Conservation (phyloP, 2,113 vertebrate species). For the Mobula birostris region DNA sequence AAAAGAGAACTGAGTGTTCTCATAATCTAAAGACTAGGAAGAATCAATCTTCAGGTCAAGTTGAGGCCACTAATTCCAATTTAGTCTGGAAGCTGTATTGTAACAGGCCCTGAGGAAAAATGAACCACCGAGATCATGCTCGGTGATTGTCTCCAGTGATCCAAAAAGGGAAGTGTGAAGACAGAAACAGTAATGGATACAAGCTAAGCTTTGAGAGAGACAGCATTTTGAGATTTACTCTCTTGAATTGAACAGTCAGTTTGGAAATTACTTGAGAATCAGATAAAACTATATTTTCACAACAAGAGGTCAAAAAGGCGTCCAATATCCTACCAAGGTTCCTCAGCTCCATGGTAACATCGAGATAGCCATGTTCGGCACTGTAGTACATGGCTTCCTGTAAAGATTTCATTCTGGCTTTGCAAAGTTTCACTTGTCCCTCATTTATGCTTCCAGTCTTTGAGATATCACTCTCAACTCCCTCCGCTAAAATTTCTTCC, state of each 20-base stretch:
- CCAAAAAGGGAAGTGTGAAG: not conserved
- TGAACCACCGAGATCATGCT: not conserved
- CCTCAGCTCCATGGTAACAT: slow-evolving; percentile 94
- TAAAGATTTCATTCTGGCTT: slow-evolving; percentile 81
- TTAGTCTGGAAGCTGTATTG: too few relatives aligned
- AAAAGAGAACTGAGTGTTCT: too few relatives aligned
- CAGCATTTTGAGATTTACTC: not conserved
- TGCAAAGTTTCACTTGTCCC: slow-evolving; percentile 69
- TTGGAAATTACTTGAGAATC: not conserved
- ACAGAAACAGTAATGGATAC: not conserved
- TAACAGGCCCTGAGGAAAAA: not conserved
- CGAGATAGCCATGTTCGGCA: slow-evolving; percentile 86
- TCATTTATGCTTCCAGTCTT: slow-evolving; percentile 59
- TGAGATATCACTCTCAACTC: slow-evolving; percentile 70
- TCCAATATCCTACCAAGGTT: slow-evolving; percentile 65
- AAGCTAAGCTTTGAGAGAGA: not conserved
- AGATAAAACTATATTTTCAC: not conserved
- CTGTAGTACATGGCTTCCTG: slow-evolving; percentile 97
- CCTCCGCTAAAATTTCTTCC: slow-evolving; percentile 93
- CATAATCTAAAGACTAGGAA: not conserved
- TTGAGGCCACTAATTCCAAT: not conserved
- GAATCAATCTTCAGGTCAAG: not conserved
- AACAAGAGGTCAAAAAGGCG: not conserved
- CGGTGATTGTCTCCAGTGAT: not conserved
- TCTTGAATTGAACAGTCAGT: not conserved